These are phyloP conservation scores for Emberiza fucata DNA, from an alignment of 2,113 vertebrate genomes.

Conservation along the genomic window DNA sequence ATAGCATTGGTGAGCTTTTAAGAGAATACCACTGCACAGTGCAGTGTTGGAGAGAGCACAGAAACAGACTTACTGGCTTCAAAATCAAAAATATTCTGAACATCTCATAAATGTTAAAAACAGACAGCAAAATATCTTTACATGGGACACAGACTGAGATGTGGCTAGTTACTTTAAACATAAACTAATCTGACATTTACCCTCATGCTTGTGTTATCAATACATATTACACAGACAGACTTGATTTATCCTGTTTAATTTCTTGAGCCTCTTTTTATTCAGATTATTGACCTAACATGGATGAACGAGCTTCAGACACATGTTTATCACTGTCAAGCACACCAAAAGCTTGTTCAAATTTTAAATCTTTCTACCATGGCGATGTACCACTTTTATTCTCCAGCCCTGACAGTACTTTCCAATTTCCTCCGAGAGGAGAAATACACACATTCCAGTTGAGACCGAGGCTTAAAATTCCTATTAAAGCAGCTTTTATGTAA, in stretches of 20 bases:
- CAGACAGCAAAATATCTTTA: background rate
- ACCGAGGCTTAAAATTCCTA: conserved; percentile 32
- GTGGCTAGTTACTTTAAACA: background rate
- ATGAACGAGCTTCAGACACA: background rate
- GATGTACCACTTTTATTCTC: background rate
- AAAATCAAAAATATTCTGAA: background rate
- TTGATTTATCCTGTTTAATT: background rate
- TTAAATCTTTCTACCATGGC: background rate
- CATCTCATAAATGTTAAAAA: background rate
- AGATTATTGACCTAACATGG: background rate
- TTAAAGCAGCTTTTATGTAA: conserved; percentile 56
- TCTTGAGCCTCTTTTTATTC: background rate
- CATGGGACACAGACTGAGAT: background rate
- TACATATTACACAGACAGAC: background rate
- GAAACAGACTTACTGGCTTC: background rate
- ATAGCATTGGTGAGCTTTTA: background rate
- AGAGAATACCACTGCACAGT: background rate
- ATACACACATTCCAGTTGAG: conserved; percentile 34
- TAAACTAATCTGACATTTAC: background rate
- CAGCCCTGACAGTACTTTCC: conserved; percentile 5
- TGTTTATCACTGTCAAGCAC: background rate
- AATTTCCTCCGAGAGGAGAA: conserved; percentile 4
- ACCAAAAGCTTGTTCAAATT: background rate
- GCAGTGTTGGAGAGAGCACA: background rate
- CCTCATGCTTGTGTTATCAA: background rate